Evolutionary conservation across 2,888 invertebrate genomes (phyloP), one percentile per base, ranked within the genome.

Genomic region (Acronicta psi): DNA sequence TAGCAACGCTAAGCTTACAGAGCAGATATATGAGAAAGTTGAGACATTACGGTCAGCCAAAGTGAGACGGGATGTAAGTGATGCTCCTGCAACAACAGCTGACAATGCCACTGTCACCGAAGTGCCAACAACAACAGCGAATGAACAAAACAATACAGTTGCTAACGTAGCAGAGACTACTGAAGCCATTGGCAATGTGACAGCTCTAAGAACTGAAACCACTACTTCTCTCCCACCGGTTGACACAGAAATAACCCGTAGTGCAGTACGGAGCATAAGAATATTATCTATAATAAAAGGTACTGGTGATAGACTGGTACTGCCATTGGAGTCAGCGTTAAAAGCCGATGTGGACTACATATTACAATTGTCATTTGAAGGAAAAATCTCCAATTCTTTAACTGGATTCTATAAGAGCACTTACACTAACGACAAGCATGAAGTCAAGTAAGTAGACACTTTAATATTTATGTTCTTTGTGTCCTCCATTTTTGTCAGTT

Each of bases 351-450:
- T 93, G 10, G 94, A 95, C 77, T 96, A 96, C 63, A 94, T 92
- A 0, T 79, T 96, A 20, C 91, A 95, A 71, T 79, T 96, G 11
- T 89, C 94, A 2, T 96, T 95, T 77, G 81, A 84, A 11, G 96
- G 96, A 11, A 82, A 77, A 17, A 94, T 96, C 20, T 94, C 94
- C n/a, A 95, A 96, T 75, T 92, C 95, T 2, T 85, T 96, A 59
- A 94, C 93, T 45, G 97, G 97, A 47, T 96, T 97, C 80, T 97
- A 96, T 80, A 95, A 95, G 76, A 96, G 96, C 71, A 95, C 94
- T 41, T 97, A 97, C 76, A 86, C 82, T 5, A 91, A 94, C 41
- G 93, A 89, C 36, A 78, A 90, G 29, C 83, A 87, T 36, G 83
- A 91, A 89, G 74, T 89, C 66, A 89, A 95, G 94, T 90, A 76